A percentile compares a stretch with the other conserved stretches of the same genome.
Conservation (phyloP, 2,797 vertebrate species). For the Arremon brunneinucha region DNA sequence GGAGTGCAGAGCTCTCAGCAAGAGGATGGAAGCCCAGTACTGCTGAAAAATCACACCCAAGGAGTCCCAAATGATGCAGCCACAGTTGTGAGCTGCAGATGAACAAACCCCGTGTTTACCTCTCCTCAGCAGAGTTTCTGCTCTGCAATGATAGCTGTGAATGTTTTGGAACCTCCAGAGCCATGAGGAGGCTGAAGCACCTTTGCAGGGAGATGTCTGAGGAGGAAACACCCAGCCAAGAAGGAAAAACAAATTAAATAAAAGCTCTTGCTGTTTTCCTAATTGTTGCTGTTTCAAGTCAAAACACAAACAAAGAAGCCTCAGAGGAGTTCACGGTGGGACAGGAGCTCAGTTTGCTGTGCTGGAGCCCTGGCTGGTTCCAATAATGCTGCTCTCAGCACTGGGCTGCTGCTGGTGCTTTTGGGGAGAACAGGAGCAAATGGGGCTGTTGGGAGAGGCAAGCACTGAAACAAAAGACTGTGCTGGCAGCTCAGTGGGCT, state of each 20-base stretch:
- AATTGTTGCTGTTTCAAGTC: not conserved
- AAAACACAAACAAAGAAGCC: not conserved
- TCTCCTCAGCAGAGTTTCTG: not conserved
- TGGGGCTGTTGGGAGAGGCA: not conserved
- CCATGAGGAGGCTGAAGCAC: not conserved
- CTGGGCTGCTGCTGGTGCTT: not conserved
- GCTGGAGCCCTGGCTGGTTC: not conserved
- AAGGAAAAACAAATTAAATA: constrained; percentile 15
- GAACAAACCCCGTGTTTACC: rapidly evolving
- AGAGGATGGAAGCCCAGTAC: not conserved
- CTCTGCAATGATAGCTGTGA: not conserved
- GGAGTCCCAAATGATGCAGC: not conserved
- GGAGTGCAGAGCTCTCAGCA: not conserved
- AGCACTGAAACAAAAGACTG: not conserved
- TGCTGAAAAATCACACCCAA: not conserved
- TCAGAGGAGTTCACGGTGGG: not conserved
- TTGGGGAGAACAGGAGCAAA: not conserved
- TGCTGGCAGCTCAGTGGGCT: not conserved
- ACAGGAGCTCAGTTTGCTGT: not conserved
- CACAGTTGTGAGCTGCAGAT: not conserved
- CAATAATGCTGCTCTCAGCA: rapidly evolving
- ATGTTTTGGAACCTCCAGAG: not conserved
- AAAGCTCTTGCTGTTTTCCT: not conserved
- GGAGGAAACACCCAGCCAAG: not conserved
- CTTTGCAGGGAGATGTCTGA: not conserved